Conservation (phyloP, 2,113 vertebrate species). For the Spea bombifrons region DNA sequence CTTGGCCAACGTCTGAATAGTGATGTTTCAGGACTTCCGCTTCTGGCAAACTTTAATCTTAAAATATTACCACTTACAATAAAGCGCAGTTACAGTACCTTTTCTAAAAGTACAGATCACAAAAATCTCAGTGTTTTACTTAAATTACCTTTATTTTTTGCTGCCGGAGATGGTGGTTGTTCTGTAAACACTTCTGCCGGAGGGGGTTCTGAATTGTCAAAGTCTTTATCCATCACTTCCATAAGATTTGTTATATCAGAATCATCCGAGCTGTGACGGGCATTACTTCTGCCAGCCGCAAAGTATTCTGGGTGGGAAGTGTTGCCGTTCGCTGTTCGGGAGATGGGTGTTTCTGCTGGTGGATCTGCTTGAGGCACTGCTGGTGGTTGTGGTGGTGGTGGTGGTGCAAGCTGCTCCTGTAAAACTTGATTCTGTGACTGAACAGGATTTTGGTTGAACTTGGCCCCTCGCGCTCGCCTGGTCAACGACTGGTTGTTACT, state of each 20-base stretch:
- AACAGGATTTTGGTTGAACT: conserved; percentile 60
- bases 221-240: conserved; percentile 94
- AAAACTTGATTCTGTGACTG: conserved; percentile 61
- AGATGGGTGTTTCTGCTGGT: conserved; percentile 63
- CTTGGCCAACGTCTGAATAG: too few species aligned
- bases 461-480: conserved; percentile 70
- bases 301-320: conserved; percentile 56
- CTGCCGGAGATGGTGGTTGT: conserved; percentile 73
- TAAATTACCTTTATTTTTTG: conserved; percentile 85
- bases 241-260: conserved; percentile 84
- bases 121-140: background rate
- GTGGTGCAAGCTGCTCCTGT: conserved; percentile 67
- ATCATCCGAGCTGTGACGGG: conserved; percentile 78
- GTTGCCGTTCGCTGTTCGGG: conserved; percentile 50
- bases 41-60: too few species aligned
- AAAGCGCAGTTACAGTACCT: too few species aligned
- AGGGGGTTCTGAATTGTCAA: conserved; percentile 81
- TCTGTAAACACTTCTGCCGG: conserved; percentile 78
- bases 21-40: too few species aligned
- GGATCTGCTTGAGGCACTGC: conserved; percentile 61
- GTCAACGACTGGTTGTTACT: conserved; percentile 66
- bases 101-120: too few species aligned
- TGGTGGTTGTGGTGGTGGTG: conserved; percentile 56
- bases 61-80: too few species aligned
- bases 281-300: conserved; percentile 56